Evolutionary conservation across 2,113 vertebrate species (phyloP).

Genomic region (Psittacula cyanocephala): DNA sequence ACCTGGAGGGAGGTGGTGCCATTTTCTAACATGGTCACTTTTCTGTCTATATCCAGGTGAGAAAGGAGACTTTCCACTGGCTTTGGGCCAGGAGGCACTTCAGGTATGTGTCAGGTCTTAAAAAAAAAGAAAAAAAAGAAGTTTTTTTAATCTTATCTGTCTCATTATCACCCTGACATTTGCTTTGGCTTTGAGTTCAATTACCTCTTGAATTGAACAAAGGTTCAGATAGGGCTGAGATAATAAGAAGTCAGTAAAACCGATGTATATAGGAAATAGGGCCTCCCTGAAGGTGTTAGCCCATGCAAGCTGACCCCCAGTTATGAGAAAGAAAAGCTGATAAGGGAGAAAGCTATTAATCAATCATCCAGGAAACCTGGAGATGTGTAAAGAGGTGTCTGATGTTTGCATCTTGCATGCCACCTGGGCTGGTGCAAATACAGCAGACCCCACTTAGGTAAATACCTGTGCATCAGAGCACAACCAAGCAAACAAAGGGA

Average conservation of each 20-base stretch:
- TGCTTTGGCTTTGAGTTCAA: constrained; percentile 76
- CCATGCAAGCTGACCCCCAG: constrained; percentile 55
- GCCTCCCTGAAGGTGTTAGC: constrained; percentile 63
- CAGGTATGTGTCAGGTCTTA: constrained; percentile 46
- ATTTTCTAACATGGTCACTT: constrained; percentile 30
- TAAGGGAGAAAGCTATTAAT: constrained; percentile 60
- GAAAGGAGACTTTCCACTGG: constrained; percentile 62
- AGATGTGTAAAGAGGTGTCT: constrained; percentile 53
- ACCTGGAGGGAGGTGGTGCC: neutral
- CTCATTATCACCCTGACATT: constrained; percentile 77
- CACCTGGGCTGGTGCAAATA: constrained; percentile 74
- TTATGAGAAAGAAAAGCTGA: constrained; percentile 45
- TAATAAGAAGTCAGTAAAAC: constrained; percentile 56
- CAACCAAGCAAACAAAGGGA: constrained; percentile 54
- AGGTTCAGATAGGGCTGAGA: constrained; percentile 60
- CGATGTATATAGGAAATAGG: constrained; percentile 50
- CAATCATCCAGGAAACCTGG: constrained; percentile 21
- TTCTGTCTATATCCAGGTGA: neutral
- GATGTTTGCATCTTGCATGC: constrained; percentile 70
- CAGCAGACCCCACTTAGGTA: constrained; percentile 64
- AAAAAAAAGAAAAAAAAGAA: neutral
- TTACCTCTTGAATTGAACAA: constrained; percentile 73
- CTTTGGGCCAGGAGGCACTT: constrained; percentile 14
- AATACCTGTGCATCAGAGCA: constrained; percentile 75
- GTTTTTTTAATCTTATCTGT: constrained; percentile 39